Evolutionary conservation across 2,797 vertebrate species (phyloP), one percentile per base, ranked within the genome.

Genomic region (Tragelaphus oryx): DNA sequence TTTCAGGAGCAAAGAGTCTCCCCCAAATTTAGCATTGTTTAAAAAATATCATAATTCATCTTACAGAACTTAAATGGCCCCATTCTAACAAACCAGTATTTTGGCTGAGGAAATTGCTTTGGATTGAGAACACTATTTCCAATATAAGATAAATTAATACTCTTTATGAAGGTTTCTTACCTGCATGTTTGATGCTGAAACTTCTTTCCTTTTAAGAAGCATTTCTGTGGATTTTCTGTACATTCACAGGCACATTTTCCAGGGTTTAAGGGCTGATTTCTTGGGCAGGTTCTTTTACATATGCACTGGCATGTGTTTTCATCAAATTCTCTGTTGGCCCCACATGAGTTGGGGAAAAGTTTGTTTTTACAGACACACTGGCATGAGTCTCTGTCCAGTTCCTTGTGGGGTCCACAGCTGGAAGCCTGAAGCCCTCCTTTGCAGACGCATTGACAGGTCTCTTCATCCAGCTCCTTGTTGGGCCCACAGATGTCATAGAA

Each of bases 111-210:
- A 83, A 20, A 46, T 2, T 13, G 30, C 5, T 46, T 82, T 54
- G 6, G 3, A 12, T n/a, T 44, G 82, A 74, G 60, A 87, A 83
- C 8, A 46, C 2, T 18, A 16, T 65, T 33, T 57, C 33, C 84
- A 87, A 60, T 24, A 57, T 24, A 80, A 90, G 33, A 60, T 6
- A 52, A 79, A n/a, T 30, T 17, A 30, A 41, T 1, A 2, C 0
- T 3, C 11, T 62, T 80, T 33, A 18, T 2, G 7, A 33, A 74
- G 48, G 22, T 18, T 13, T 8, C 98, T 98, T 98, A 99, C 99
- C 99, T 99, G 99, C 99, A 99, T 0, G 99, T 99, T 93, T 99
- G 98, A 94, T 99, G 99, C 92, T 99, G 99, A 97, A 99, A 99
- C 94, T 99, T 98, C 97, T 99, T 98, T 97, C 99, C 99, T 98